Evolutionary conservation across 1,140 invertebrate species (phyloP), one percentile per base, ranked within the genome.

Genomic region (Achroia grisella): DNA sequence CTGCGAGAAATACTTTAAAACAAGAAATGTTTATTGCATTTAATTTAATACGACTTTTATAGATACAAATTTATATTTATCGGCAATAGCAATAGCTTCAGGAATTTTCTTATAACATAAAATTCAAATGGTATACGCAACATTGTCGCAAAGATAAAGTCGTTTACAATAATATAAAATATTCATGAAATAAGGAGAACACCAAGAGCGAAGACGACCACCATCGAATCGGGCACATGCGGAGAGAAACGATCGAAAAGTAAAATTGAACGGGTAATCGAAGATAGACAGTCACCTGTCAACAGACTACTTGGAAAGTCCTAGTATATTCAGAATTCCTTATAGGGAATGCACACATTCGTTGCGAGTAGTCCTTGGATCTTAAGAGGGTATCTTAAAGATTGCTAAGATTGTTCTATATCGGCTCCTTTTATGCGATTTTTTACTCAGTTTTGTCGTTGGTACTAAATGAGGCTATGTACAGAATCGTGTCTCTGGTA

Each of bases 161-260:
- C 45, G 62, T 76, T 67, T 65, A 71, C 67, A 73, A 76, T 73
- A 69, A 69, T 62, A 73, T 71, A 65, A 67, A 72, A 73, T 75
- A 71, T 78, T 73, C 67, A 75, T 75, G 65, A 60, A 73, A 66
- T 56, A 53, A 55, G 53, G 35, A 29, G 44, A 46, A 46, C 34
- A 30, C 8, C 31, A 27, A 30, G 32, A 44, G 52, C 39, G 53
- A 43, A 44, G 42, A 51, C 44, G 53, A 47, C 53, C 54, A 65
- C 61, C 56, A 42, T 32, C 29, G 27, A 11, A 28, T 15, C 43
- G 27, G 10, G 39, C 13, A 37, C 35, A 15, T 29, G 52, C 44
- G 33, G 49, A 34, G 35, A 45, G 29, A 27, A 45, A 29, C 44
- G 42, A 30, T 30, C 34, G 56, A 60, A 51, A 57, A 63, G 53